Evolutionary conservation across 37 sponge, comb jelly and placozoan genomes (phyloP).

Genomic region (Chondrilla cf. caribensis): DNA sequence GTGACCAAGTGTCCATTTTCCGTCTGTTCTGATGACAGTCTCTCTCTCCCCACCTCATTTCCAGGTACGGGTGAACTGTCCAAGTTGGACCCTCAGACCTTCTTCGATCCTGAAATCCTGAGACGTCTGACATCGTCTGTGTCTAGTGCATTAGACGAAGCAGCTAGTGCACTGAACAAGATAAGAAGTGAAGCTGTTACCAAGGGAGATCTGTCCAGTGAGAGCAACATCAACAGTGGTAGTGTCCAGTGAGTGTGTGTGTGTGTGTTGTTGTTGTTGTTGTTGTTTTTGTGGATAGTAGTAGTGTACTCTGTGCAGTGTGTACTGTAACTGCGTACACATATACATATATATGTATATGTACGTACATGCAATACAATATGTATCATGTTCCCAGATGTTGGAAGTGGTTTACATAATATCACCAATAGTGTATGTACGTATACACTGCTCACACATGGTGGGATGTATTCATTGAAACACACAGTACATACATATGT

Average conservation of each 20-base stretch:
- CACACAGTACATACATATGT: too few relatives aligned
- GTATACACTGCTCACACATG: too few relatives aligned
- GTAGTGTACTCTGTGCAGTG: too few relatives aligned
- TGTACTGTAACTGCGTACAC: not conserved
- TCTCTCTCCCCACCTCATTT: not conserved
- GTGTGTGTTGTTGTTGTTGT: too few relatives aligned
- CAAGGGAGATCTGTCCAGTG: not conserved
- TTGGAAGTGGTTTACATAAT: too few relatives aligned
- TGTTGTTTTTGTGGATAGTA: too few relatives aligned
- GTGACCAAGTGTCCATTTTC: too few relatives aligned
- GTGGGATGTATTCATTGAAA: too few relatives aligned
- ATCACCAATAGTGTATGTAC: too few relatives aligned
- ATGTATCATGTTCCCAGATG: too few relatives aligned
- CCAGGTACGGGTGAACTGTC: constrained; percentile 68
- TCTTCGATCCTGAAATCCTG: constrained; percentile 83
- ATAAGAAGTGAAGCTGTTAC: constrained; percentile 56
- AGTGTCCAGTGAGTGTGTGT: constrained; percentile 6
- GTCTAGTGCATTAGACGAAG: constrained; percentile 79
- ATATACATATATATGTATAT: not conserved
- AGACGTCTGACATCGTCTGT: constrained; percentile 72
- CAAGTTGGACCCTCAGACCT: constrained; percentile 63
- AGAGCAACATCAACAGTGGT: not conserved
- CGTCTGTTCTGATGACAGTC: too few relatives aligned
- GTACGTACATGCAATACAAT: too few relatives aligned
- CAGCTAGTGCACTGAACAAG: constrained; percentile 69